Evolutionary conservation across 2,113 vertebrate species (phyloP), one percentile per base, ranked within the genome.

Genomic region (Pyxicephalus adspersus): DNA sequence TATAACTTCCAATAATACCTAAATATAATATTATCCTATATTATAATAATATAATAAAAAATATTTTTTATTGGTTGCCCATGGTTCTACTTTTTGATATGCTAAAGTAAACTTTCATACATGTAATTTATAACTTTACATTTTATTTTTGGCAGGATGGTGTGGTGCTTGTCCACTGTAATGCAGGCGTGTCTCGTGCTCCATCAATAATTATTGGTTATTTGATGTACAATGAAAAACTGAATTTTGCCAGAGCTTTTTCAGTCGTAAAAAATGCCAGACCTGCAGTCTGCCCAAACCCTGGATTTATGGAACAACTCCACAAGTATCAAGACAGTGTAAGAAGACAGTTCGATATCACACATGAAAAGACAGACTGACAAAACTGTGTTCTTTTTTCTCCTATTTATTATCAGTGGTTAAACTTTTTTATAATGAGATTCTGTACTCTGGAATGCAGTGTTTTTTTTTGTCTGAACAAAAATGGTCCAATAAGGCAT

Each of bases 271-370:
- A 96, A 89, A 92, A 90, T 1, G 95, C 94, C 20, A 95, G 96
- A 22, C 94, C 95, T 4, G 89, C 86, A 0, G 90, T 93, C 34
- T 94, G 93, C 84, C 98, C 97, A 15, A 99, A 99, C 87, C 89
- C 94, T 0, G 96, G 97, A 70, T 99, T 99, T 87, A 84, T 96
- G 89, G 92, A 96, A n/a, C 97, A 99, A 84, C 94, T 99, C n/a
- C 94, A 90, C 85, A 89, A 87, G 72, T 98, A 96, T 86, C 89
- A 88, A 83, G 91, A 92, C 34, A 75, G 77, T 83, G 86, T 83
- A 28, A 66, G 55, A 85, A 86, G 80, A 26, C 84, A 85, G 57
- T 51, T 85, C 67, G 90, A 87, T 3, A 83, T 83, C 0, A 64
- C 65, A 9, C 80, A 82, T 50, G 71, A 82, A 60, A 82, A 82